These are phyloP conservation scores for Gadus chalcogrammus DNA, from an alignment of 2,113 vertebrate species.

Conservation along the genomic window DNA sequence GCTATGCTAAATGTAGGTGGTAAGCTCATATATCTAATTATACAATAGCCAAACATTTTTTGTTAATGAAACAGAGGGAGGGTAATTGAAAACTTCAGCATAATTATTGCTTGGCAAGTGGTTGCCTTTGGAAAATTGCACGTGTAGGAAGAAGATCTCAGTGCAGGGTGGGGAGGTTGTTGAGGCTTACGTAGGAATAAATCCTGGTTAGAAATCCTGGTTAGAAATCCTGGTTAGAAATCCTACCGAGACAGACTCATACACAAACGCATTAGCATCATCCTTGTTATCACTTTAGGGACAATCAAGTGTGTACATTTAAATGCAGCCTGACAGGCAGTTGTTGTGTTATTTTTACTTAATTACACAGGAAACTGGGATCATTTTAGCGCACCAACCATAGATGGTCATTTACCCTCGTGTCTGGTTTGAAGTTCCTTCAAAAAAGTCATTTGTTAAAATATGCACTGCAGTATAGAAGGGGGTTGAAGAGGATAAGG, in stretches of 20 bases:
- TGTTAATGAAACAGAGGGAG: slow-evolving; percentile 76
- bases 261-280: slow-evolving; percentile 9
- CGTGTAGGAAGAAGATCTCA: slow-evolving; percentile 50
- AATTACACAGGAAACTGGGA: too few species aligned
- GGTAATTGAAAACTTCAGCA: slow-evolving; percentile 78
- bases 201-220: slow-evolving; percentile 47
- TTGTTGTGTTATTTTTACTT: too few species aligned
- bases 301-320: neutral
- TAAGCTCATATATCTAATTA: slow-evolving; percentile 81
- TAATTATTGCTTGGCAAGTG: slow-evolving; percentile 75
- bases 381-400: too few species aligned
- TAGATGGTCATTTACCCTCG: too few species aligned
- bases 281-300: neutral
- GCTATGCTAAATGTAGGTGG: slow-evolving; percentile 75
- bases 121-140: slow-evolving; percentile 68
- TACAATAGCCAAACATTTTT: slow-evolving; percentile 79
- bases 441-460: too few species aligned
- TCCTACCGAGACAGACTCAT: slow-evolving; percentile 21
- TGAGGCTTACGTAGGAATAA: slow-evolving; percentile 60
- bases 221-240: neutral
- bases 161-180: slow-evolving; percentile 53
- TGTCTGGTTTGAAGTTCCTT: neutral
- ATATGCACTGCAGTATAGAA: slow-evolving; percentile 1
- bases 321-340: too few species aligned
- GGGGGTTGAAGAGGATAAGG: slow-evolving; percentile 40